Conservation (phyloP, 2,113 vertebrate species). For the Ciconia boyciana region DNA sequence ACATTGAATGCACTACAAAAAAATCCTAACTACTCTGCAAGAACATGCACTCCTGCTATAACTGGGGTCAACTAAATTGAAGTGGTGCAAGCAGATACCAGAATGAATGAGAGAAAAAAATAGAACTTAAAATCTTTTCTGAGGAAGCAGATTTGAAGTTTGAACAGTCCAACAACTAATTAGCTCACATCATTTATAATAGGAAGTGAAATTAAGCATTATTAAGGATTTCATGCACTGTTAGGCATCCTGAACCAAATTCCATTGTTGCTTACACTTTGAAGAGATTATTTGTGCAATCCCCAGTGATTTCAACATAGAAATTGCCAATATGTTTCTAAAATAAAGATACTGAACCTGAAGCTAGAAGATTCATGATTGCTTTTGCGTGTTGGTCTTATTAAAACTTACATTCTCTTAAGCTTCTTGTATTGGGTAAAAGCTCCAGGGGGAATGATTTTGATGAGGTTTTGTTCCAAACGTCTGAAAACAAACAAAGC, state of each 20-base stretch:
- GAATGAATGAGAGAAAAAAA: neutral
- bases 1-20: neutral
- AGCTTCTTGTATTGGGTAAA: constrained; percentile 96
- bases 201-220: constrained; percentile 47
- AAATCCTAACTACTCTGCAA: neutral
- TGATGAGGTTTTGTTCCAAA: constrained; percentile 98
- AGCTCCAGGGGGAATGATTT: constrained; percentile 88
- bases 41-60: neutral
- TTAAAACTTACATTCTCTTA: constrained; percentile 93
- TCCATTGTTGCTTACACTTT: neutral
- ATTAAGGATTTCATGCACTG: constrained; percentile 31
- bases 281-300: constrained; percentile 4
- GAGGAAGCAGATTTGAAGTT: neutral
- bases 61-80: neutral
- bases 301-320: neutral
- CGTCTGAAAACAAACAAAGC: constrained; percentile 79
- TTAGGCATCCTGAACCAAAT: constrained; percentile 4
- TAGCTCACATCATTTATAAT: neutral
- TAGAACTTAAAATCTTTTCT: neutral
- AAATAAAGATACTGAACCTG: neutral
- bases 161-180: constrained; percentile 2
- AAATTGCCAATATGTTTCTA: constrained; percentile 2
- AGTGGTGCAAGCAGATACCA: neutral
- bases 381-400: neutral
- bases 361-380: neutral